phyloP scores from a whole-genome alignment of 1,140 invertebrate species.

The Pachyrhynchus sulphureomaculatus region DNA sequence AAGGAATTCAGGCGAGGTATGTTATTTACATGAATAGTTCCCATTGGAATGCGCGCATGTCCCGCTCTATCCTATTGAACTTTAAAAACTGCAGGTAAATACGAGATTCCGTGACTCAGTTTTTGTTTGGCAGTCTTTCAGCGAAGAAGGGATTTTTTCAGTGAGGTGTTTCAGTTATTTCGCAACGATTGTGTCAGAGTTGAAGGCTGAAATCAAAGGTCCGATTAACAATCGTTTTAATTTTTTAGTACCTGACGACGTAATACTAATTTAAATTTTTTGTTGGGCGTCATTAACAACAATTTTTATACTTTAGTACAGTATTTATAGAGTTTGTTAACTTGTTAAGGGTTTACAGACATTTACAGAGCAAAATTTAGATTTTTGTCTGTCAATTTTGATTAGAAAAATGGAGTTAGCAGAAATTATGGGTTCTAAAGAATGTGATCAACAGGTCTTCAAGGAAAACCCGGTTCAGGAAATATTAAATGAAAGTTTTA shows the following conservation, averaged over 20 bases:
- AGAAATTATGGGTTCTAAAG: background rate
- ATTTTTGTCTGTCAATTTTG: too few species aligned
- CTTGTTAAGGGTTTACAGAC: too few species aligned
- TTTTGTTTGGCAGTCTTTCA: conserved; percentile 5
- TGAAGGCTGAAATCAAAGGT: background rate
- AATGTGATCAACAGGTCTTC: background rate
- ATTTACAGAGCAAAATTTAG: too few species aligned
- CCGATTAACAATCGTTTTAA: too few species aligned
- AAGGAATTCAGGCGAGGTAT: background rate
- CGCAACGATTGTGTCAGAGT: background rate
- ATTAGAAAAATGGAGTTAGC: background rate
- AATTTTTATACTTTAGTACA: too few species aligned
- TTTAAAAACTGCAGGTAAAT: conserved; percentile 2
- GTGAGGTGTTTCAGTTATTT: background rate
- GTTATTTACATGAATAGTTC: background rate
- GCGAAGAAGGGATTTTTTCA: background rate
- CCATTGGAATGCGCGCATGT: background rate
- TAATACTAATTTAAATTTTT: too few species aligned
- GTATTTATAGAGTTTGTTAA: too few species aligned
- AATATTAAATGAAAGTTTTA: background rate
- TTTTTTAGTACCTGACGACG: too few species aligned
- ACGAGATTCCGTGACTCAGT: conserved; percentile 9
- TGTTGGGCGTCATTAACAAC: too few species aligned
- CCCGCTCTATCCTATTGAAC: background rate
- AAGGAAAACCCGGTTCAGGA: background rate